Conservation (phyloP, 2,797 vertebrate species). For the Catostomus latipinnis region DNA sequence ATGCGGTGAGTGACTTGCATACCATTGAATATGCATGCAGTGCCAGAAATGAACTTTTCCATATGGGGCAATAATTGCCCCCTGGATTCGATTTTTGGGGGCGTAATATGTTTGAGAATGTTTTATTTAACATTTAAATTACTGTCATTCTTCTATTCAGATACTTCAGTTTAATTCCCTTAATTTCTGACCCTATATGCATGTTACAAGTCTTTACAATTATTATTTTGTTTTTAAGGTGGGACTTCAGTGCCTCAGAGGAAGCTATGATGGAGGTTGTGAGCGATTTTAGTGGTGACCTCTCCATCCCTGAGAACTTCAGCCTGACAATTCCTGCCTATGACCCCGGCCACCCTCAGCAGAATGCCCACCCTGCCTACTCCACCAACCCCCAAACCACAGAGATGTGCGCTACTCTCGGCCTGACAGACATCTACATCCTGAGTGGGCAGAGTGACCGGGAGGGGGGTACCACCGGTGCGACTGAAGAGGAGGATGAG, state of each 20-base stretch:
- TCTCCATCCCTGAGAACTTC: conserved; percentile 90
- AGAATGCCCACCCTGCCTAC: conserved; percentile 74
- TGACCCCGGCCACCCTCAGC: conserved; percentile 82
- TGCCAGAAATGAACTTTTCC: too few relatives aligned
- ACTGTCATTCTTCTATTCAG: too few relatives aligned
- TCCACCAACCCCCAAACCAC: conserved; percentile 92
- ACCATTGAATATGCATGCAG: too few relatives aligned
- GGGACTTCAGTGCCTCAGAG: conserved; percentile 91
- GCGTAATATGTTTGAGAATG: too few relatives aligned
- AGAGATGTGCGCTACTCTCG: conserved; percentile 89
- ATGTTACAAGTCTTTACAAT: too few relatives aligned
- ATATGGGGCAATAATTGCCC: too few relatives aligned
- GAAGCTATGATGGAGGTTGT: conserved; percentile 86
- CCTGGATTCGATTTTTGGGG: too few relatives aligned
- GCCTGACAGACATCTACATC: conserved; percentile 89
- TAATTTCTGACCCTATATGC: too few relatives aligned
- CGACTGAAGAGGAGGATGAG: conserved; percentile 77
- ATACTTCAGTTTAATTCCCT: too few relatives aligned
- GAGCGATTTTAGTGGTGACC: conserved; percentile 84
- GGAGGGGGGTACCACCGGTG: conserved; percentile 59
- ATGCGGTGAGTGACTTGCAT: too few relatives aligned
- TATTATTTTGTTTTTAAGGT: conserved; percentile 74
- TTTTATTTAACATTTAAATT: too few relatives aligned
- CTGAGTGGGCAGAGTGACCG: conserved; percentile 72
- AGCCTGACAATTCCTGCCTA: conserved; percentile 81